Evolutionary conservation across 2,797 vertebrate genomes (phyloP).

Genomic region (Streptopelia turtur): DNA sequence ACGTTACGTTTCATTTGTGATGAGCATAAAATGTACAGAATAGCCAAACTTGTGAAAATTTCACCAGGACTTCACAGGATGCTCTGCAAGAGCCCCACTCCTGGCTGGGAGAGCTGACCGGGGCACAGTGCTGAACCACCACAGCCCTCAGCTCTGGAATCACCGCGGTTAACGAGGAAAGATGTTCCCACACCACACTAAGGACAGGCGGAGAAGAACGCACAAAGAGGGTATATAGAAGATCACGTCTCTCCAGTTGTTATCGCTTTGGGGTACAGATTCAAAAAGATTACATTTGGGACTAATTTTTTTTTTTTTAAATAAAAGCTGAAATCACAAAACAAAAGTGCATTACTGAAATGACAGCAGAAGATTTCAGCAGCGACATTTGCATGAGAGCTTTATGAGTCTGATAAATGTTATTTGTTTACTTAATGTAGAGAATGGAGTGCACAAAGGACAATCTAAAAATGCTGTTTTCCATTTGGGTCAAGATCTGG

Average conservation of each 20-base stretch:
- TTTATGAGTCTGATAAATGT: not conserved
- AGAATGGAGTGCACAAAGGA: not conserved
- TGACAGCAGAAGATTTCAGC: not conserved
- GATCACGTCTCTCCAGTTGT: rapidly evolving
- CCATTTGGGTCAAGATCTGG: not conserved
- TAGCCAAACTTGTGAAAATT: not conserved
- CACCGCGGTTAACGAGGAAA: not conserved
- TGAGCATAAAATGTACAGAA: not conserved
- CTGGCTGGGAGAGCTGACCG: not conserved
- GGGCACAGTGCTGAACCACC: not conserved
- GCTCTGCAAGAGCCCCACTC: too few relatives aligned
- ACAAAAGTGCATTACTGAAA: not conserved
- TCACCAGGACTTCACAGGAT: not conserved
- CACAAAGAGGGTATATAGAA: rapidly evolving
- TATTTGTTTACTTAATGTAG: not conserved
- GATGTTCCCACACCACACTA: not conserved
- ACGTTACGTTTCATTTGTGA: not conserved
- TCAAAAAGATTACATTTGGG: not conserved
- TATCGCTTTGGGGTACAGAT: not conserved
- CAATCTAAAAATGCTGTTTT: not conserved
- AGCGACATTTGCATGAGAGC: not conserved
- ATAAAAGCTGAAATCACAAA: not conserved
- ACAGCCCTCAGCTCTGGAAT: not conserved
- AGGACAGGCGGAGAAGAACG: rapidly evolving
- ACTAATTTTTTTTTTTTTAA: not conserved